Conservation (phyloP, 2,113 vertebrate genomes). For the Equus quagga region DNA sequence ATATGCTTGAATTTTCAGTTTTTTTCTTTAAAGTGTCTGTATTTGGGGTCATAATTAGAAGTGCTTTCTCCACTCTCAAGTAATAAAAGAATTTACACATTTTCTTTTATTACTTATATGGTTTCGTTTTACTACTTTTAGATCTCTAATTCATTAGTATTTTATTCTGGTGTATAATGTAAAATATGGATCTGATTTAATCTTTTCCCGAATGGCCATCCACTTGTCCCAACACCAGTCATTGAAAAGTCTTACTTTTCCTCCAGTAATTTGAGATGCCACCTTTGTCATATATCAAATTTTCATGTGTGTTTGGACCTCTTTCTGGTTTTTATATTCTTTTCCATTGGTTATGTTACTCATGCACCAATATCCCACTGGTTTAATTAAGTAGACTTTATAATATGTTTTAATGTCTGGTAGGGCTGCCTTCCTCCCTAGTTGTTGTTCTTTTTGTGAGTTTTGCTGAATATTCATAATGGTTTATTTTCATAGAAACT, state of each 20-base stretch:
- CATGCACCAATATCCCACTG: neutral
- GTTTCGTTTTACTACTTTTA: slow-evolving; percentile 25
- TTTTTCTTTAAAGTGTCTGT: neutral
- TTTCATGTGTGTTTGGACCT: neutral
- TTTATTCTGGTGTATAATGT: neutral
- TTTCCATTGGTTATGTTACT: neutral
- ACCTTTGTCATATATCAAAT: neutral
- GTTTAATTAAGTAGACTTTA: neutral
- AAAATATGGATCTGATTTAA: neutral
- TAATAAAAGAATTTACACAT: neutral
- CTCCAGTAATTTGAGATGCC: neutral
- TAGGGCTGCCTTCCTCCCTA: neutral
- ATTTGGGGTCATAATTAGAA: slow-evolving; percentile 34
- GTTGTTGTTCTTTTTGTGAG: neutral
- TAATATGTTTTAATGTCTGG: neutral
- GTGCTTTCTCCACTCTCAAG: neutral
- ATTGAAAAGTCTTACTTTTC: neutral
- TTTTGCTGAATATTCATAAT: neutral
- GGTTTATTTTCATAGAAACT: neutral
- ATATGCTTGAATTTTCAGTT: neutral
- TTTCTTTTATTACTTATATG: neutral
- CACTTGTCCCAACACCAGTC: neutral
- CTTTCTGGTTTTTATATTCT: neutral
- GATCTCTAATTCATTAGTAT: neutral
- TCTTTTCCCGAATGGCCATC: neutral